Conservation (phyloP, 2,113 vertebrate genomes). For the Platanista minor region DNA sequence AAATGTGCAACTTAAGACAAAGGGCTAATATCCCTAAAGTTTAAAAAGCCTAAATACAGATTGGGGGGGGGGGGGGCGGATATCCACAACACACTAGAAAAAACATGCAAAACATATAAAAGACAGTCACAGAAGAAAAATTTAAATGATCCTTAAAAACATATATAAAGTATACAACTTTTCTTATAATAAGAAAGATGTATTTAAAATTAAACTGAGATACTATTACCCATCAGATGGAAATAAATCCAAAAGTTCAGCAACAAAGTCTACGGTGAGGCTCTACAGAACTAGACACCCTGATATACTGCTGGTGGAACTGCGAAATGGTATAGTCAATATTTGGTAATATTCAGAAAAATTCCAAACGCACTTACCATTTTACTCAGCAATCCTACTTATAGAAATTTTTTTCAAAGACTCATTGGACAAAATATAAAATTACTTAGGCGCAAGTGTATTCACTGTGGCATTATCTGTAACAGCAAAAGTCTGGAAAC, state of each 20-base stretch:
- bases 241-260: not conserved
- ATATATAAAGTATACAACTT: not conserved
- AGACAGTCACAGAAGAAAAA: not conserved
- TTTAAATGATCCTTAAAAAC: not conserved
- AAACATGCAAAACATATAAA: not conserved
- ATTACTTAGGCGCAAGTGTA: not conserved
- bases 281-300: not conserved
- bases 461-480: not conserved
- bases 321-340: not conserved
- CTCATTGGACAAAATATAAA: not conserved
- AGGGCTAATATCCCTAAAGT: not conserved
- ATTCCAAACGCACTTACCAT: slow-evolving; percentile 11
- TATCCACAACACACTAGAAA: not conserved
- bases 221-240: not conserved
- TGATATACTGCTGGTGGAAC: not conserved
- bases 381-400: not conserved
- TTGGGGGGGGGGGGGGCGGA: too few species aligned
- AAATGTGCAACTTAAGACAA: not conserved
- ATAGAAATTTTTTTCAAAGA: not conserved
- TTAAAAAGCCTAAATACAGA: not conserved
- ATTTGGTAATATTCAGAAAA: not conserved
- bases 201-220: not conserved
- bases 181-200: not conserved
- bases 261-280: not conserved
- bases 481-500: not conserved